Conservation (phyloP, 2,797 vertebrate genomes). For the Helostoma temminkii region DNA sequence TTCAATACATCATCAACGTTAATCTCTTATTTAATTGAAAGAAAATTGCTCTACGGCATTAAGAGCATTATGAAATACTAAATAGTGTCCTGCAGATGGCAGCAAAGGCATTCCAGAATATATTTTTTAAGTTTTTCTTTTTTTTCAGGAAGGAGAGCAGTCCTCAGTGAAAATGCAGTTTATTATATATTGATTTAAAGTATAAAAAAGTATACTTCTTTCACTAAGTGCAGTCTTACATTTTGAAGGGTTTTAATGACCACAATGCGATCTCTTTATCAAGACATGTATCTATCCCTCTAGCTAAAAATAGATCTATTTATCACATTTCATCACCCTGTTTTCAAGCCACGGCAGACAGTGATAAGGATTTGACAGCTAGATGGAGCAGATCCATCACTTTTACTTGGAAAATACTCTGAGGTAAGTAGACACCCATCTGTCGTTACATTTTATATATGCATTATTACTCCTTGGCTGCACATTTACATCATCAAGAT, state of each 20-base stretch:
- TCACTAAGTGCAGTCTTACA: neutral
- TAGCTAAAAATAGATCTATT: constrained; percentile 1
- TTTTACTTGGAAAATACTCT: constrained; percentile 20
- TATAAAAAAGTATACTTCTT: neutral
- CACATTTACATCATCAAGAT: constrained; percentile 50
- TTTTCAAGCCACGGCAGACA: constrained; percentile 32
- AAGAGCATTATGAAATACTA: neutral
- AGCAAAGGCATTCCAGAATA: constrained; percentile 65
- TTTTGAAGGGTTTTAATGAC: constrained; percentile 8
- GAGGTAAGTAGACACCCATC: constrained; percentile 45
- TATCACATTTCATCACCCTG: constrained; percentile 11
- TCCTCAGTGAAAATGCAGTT: neutral
- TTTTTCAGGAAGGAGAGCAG: neutral
- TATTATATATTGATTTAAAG: constrained; percentile 1
- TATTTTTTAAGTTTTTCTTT: neutral
- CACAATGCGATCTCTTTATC: no score
- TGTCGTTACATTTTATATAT: constrained; percentile 47
- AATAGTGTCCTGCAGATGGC: constrained; percentile 66
- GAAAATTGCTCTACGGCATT: constrained; percentile 27
- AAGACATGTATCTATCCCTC: neutral
- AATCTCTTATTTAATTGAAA: constrained; percentile 56
- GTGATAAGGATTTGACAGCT: constrained; percentile 46
- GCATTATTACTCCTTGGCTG: constrained; percentile 44
- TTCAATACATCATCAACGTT: constrained; percentile 48
- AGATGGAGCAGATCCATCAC: constrained; percentile 53